Percentiles rank a stretch among this genome's conserved stretches.
Conservation (phyloP, 2,113 vertebrate species). For the Sakesphorus luctuosus region DNA sequence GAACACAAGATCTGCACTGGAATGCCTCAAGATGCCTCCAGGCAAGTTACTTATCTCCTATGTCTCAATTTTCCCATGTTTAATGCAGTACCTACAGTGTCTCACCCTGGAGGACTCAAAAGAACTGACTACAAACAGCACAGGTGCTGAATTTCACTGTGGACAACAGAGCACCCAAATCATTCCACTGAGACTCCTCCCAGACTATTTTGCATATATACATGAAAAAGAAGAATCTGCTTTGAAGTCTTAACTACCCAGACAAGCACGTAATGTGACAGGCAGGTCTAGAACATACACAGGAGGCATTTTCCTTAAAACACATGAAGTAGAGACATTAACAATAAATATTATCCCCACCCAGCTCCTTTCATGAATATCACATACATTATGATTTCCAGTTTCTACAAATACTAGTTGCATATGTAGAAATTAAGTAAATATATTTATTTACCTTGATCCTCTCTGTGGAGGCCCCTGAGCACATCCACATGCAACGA, state of each 20-base stretch:
- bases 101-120: neutral
- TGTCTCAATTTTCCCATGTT: slow-evolving; percentile 25
- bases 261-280: neutral
- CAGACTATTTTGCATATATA: neutral
- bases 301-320: neutral
- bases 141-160: slow-evolving; percentile 2
- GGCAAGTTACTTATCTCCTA: slow-evolving; percentile 4
- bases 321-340: neutral
- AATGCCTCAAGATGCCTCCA: slow-evolving; percentile 10
- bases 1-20: neutral
- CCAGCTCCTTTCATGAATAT: neutral
- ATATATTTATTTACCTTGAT: neutral
- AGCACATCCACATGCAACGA: neutral
- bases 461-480: neutral
- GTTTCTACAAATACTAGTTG: neutral
- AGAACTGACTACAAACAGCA: neutral
- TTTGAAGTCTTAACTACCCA: neutral
- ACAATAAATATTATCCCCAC: neutral
- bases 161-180: neutral
- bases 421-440: neutral
- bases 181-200: neutral
- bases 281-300: neutral
- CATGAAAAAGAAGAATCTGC: neutral
- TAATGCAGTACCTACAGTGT: neutral
- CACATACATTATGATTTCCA: neutral